These are phyloP conservation scores for Erethizon dorsatum DNA, from an alignment of 2,797 vertebrate species.

Conservation along the genomic window DNA sequence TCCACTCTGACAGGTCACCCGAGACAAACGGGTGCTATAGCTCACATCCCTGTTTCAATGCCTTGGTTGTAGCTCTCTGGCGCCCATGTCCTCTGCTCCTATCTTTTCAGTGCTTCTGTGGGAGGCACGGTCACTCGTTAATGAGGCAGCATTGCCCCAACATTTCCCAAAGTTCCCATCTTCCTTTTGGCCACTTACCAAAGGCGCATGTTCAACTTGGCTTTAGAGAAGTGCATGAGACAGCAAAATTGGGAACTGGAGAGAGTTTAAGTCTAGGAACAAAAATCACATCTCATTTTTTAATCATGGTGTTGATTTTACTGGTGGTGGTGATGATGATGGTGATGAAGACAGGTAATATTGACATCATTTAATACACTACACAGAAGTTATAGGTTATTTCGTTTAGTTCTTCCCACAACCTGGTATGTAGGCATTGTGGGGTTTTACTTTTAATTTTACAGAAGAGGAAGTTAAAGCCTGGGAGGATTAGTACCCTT, in stretches of 20 bases:
- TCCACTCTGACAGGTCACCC: conserved; percentile 88
- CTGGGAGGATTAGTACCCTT: neutral
- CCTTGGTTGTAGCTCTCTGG: conserved; percentile 83
- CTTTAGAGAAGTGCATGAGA: neutral
- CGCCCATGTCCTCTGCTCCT: neutral
- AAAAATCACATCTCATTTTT: neutral
- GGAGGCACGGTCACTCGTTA: neutral
- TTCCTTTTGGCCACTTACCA: conserved; percentile 10
- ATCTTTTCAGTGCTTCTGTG: neutral
- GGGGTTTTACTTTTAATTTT: neutral
- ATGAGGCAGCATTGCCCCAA: neutral
- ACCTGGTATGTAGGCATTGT: neutral
- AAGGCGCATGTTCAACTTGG: neutral
- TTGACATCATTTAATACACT: neutral
- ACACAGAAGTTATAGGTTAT: neutral
- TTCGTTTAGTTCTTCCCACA: neutral
- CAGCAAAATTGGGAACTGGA: neutral
- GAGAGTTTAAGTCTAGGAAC: neutral
- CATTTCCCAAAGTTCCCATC: neutral
- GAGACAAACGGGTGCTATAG: conserved; percentile 85
- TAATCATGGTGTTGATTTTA: neutral
- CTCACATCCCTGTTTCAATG: conserved; percentile 84
- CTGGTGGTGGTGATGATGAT: no score
- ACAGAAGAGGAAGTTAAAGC: neutral
- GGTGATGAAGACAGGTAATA: neutral